Evolutionary conservation across 2,113 vertebrate genomes (phyloP), one percentile per base, ranked within the genome.

Genomic region (Trogon surrucura): DNA sequence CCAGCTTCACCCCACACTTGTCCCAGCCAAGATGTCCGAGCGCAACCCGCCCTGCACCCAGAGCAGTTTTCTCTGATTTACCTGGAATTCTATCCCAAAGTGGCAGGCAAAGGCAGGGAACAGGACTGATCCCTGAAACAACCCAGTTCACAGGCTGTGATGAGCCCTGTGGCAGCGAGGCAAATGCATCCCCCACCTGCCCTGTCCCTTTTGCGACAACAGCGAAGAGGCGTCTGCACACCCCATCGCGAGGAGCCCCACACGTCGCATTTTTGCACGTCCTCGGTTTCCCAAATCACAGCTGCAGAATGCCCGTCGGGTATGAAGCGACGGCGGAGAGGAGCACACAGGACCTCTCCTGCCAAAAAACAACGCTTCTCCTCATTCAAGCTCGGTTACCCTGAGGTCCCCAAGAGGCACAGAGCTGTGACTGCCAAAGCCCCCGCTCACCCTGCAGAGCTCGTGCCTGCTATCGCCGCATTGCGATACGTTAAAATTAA

Each of bases 41-140:
- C 1, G 0, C 5, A 54, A 71, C 0, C 0, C 26, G 36, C 22
- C 27, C 22, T 11, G 6, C 2, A 4, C 0, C 1, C 7, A 32
- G 12, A 38, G 20, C n/a, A 29, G 20, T 7, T 13, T 45, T 34
- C 14, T 53, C 56, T 34, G 27, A 18, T 83, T 69, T 48, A 53
- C 26, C 19, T 75, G 23, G 7, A n/a, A 48, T n/a, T 62, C 70
- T 41, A 61, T 12, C 21, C 50, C 25, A 9, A 60, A 47, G 26
- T 13, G 32, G 32, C 23, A 66, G 11, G 20, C 48, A 79, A 62
- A 74, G 26, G n/a, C 1, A 10, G 21, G 25, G 45, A 85, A 47
- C 12, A 56, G 60, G 32, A 30, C 21, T 0, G 0, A 6, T 41
- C n/a, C 62, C 36, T 18, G 6, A 36, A 66, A 41, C 7, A 74